Conservation (phyloP, 2,113 vertebrate genomes). For the Callospermophilus lateralis region DNA sequence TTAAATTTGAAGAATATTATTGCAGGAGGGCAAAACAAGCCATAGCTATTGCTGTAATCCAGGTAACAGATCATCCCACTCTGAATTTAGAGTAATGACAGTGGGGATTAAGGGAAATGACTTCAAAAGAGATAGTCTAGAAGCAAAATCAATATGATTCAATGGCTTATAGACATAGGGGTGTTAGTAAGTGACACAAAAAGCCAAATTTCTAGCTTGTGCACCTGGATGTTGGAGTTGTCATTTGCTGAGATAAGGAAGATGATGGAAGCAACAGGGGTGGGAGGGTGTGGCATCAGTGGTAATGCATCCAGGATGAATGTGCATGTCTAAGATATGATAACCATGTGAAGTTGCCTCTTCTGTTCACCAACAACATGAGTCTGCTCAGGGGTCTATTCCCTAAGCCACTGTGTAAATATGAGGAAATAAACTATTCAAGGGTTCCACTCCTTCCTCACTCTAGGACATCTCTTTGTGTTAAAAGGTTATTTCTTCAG, state of each 20-base stretch:
- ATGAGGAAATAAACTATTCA: background rate
- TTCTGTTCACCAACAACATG: background rate
- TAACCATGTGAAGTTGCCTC: background rate
- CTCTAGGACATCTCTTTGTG: background rate
- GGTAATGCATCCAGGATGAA: constrained; percentile 5
- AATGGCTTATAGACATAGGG: background rate
- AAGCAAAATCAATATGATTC: constrained; percentile 5
- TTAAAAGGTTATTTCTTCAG: constrained; percentile 5
- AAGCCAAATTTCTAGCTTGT: background rate
- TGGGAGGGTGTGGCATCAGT: background rate
- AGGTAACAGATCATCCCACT: background rate
- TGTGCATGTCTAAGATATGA: background rate
- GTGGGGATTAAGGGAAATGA: background rate
- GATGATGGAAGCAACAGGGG: background rate
- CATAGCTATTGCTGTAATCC: background rate
- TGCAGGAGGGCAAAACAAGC: background rate
- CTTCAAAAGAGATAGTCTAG: background rate
- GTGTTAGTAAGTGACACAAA: background rate
- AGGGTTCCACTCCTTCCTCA: background rate
- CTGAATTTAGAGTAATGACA: background rate
- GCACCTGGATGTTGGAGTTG: background rate
- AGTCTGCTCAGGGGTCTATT: background rate
- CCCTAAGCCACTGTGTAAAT: background rate
- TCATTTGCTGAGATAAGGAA: background rate
- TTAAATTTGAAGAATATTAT: background rate